Evolutionary conservation across 2,888 invertebrate genomes (phyloP).

Genomic region (Chesias legatella): DNA sequence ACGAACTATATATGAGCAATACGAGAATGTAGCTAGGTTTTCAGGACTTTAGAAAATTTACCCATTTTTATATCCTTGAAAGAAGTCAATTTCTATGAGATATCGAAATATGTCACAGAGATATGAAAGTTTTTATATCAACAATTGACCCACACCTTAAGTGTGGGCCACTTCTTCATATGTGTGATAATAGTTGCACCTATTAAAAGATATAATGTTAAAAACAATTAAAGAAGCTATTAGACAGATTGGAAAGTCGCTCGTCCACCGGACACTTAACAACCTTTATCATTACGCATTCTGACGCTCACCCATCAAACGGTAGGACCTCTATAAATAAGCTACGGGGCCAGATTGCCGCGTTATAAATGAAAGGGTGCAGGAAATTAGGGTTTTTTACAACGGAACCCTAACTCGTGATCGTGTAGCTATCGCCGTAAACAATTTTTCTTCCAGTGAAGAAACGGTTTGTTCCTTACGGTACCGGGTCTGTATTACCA

Average conservation of each 20-base stretch:
- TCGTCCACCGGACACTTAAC: conserved; percentile 51
- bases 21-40: no score
- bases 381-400: conserved; percentile 80
- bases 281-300: conserved; percentile 76
- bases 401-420: conserved; percentile 57
- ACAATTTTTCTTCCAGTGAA: conserved; percentile 74
- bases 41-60: no score
- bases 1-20: no score
- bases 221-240: conserved; percentile 7
- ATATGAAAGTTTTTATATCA: no score
- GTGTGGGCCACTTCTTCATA: no score
- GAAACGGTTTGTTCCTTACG: conserved; percentile 25
- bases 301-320: conserved; percentile 72
- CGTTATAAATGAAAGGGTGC: conserved; percentile 79
- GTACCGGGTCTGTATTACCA: neutral
- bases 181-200: no score
- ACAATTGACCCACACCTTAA: no score
- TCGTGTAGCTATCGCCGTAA: conserved; percentile 59
- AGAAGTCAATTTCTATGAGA: no score
- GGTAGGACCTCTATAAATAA: conserved; percentile 74
- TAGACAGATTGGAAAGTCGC: conserved; percentile 29
- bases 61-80: no score
- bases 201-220: no score
- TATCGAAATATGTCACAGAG: no score
- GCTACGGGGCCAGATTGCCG: conserved; percentile 73